Evolutionary conservation across 2,888 invertebrate genomes (phyloP).

Genomic region (Cryptocephalus moraei): DNA sequence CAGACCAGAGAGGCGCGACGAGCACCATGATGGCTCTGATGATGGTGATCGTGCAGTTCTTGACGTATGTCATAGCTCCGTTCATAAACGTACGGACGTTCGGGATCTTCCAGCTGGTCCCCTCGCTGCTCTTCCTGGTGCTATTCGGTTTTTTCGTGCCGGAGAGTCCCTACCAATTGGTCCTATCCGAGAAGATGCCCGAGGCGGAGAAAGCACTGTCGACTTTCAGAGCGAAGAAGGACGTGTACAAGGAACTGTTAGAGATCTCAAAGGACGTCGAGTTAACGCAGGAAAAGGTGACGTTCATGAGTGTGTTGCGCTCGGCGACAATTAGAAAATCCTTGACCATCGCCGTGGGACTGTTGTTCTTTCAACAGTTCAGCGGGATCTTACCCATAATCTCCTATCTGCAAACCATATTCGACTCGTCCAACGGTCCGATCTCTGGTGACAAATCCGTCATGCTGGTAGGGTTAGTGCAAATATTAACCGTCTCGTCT

Average conservation of each 20-base stretch:
- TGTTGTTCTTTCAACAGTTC: constrained; percentile 29
- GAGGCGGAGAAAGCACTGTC: constrained; percentile 57
- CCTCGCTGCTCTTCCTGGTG: constrained; percentile 16
- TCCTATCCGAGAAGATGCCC: constrained; percentile 29
- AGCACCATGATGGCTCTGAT: constrained; percentile 15
- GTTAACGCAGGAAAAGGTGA: no score
- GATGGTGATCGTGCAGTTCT: constrained; percentile 12
- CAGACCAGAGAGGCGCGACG: constrained; percentile 55
- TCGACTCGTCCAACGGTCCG: constrained; percentile 36
- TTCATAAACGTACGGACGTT: constrained; percentile 16
- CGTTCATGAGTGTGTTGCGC: no score
- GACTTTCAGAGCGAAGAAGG: constrained; percentile 37
- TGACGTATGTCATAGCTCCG: constrained; percentile 17
- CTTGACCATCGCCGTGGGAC: constrained; percentile 31
- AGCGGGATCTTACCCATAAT: constrained; percentile 66
- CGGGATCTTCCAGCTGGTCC: constrained; percentile 14
- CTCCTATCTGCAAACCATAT: constrained; percentile 65
- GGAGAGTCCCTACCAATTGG: constrained; percentile 20
- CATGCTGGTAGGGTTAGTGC: constrained; percentile 66
- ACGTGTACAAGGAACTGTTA: constrained; percentile 15
- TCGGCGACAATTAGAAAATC: constrained; percentile 18
- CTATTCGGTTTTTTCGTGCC: constrained; percentile 18
- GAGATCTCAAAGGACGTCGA: constrained; percentile 6
- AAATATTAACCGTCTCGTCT: constrained; percentile 52
- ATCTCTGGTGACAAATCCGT: constrained; percentile 52